A percentile compares a stretch with the other conserved stretches of the same genome.
Evolutionary conservation across 2,113 vertebrate species (phyloP).

Genomic region (Apodemus sylvaticus): DNA sequence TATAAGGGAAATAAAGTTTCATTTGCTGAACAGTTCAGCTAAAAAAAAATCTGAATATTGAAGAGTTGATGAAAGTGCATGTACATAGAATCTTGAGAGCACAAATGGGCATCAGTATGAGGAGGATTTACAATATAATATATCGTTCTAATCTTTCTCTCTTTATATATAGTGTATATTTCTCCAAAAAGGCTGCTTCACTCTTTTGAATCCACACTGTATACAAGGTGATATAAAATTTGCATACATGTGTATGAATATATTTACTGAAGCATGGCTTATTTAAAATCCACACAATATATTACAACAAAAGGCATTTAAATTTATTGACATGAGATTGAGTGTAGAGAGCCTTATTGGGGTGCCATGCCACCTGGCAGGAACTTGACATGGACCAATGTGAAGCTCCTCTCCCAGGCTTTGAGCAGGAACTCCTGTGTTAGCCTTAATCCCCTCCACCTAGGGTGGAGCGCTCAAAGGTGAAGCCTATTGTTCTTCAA

Average conservation of each 20-base stretch:
- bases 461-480: too few relatives aligned
- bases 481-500: too few relatives aligned
- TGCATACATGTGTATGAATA: background rate
- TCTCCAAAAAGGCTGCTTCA: background rate
- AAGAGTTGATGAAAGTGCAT: background rate
- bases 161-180: background rate
- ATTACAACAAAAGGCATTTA: background rate
- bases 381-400: too few relatives aligned
- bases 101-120: background rate
- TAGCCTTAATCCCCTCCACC: too few relatives aligned
- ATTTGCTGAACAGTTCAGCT: background rate
- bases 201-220: background rate
- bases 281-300: background rate
- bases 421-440: too few relatives aligned
- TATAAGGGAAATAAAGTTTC: background rate
- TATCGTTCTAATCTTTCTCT: background rate
- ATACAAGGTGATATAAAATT: background rate
- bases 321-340: conserved; percentile 17
- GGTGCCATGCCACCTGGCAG: too few relatives aligned
- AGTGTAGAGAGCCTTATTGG: too few relatives aligned
- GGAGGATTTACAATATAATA: background rate
- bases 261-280: background rate
- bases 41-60: conserved; percentile 30
- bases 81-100: background rate
- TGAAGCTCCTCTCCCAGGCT: too few relatives aligned